phyloP scores from a whole-genome alignment of 2,888 invertebrate genomes.

The Muscina levida region DNA sequence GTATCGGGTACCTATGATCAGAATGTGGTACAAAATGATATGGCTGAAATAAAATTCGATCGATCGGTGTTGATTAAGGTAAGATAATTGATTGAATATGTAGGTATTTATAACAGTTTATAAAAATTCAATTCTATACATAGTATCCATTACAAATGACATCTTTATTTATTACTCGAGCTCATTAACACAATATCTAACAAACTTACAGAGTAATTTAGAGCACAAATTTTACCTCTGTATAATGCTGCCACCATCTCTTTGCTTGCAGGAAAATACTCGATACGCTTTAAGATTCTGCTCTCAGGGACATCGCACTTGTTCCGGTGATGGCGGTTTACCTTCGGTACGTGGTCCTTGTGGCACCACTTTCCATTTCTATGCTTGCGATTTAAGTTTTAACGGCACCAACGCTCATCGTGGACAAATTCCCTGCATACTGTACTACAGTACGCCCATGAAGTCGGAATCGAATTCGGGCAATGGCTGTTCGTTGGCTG shows the following conservation, averaged over 20 bases:
- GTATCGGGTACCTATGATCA: constrained; percentile 91
- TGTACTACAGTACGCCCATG: constrained; percentile 83
- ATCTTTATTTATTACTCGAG: too few relatives aligned
- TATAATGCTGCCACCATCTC: too few relatives aligned
- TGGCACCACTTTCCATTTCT: constrained; percentile 93
- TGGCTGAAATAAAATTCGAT: constrained; percentile 94
- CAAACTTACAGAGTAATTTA: too few relatives aligned
- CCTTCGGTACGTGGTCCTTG: constrained; percentile 94
- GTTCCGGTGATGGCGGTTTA: constrained; percentile 96
- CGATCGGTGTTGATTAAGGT: constrained; percentile 92
- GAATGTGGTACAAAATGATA: constrained; percentile 92
- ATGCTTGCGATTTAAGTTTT: constrained; percentile 94
- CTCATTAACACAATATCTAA: too few relatives aligned
- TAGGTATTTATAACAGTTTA: too few relatives aligned
- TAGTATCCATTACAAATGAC: too few relatives aligned
- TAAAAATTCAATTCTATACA: too few relatives aligned
- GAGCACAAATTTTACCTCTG: too few relatives aligned
- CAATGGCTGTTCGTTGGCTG: not conserved
- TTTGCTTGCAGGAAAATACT: constrained; percentile 85
- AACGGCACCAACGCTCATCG: constrained; percentile 97
- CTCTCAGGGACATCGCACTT: constrained; percentile 94
- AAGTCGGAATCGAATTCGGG: constrained; percentile 73
- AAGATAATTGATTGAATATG: constrained; percentile 65
- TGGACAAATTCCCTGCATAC: constrained; percentile 95
- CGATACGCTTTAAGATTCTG: constrained; percentile 94